Base-by-base conservation (phyloP, 2,888 invertebrate species). In the Dione juno region DNA sequence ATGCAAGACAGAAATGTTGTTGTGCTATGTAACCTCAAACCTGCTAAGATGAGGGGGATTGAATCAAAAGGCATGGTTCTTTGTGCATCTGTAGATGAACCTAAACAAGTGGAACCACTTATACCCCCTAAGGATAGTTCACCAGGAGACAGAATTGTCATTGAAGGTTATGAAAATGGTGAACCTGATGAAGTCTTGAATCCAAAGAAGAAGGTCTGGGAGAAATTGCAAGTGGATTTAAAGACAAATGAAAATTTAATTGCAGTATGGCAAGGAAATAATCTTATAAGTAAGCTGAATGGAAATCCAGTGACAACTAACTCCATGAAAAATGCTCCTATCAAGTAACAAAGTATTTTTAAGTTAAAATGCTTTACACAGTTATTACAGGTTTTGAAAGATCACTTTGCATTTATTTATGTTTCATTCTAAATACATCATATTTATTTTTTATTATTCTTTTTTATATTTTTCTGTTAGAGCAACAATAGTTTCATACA, bases 161-260 rank as follows among this genome's bases (percentile, higher is more conserved):
- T 98, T 68, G 98, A 98, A 86, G 97, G 97, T 35, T 97, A 96
- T 86, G 96, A 96, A 87, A 87, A 86, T 69, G 97, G 97, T 21
- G 93, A 93, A 65, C 96, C 98, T 3, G 98, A 98, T 88, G 96
- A 96, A 40, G 95, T 97, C 74, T 90, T 99, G 1, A 98, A 99
- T 88, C 98, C 98, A 0, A 99, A 99, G 88, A 99, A 99, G 90
- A 99, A 99, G 93, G 94, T 98, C n/a, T 99, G 98, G 98, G 98
- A 98, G 80, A 98, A 97, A 87, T 87, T 98, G 52, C 97, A 98
- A 87, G 94, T 93, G 28, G 97, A 97, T 86, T 93, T 97, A 28
- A 95, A 96, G 84, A 96, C 96, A 1, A 96, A 95, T 88, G 89
- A 93, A 3, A 94, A 94, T 61, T 95, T 96, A 73, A 85, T 95